Evolutionary conservation across 1,140 invertebrate genomes (phyloP).

Genomic region (Drosophila funebris): DNA sequence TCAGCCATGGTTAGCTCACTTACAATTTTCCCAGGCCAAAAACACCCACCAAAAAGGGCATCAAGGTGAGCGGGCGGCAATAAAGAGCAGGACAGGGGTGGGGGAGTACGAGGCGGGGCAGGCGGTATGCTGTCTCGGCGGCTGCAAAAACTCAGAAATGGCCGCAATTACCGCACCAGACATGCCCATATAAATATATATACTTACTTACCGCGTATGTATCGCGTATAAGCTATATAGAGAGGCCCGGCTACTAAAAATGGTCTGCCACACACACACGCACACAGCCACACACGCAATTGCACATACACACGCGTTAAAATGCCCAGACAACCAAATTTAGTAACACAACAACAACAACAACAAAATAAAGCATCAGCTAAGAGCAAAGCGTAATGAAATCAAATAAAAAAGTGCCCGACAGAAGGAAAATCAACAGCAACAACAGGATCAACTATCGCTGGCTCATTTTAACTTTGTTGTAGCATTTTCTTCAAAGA

Average conservation of each 20-base stretch:
- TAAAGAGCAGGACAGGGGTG: background rate
- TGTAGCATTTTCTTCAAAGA: constrained; percentile 69
- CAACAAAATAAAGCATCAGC: constrained; percentile 10
- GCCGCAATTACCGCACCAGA: constrained; percentile 43
- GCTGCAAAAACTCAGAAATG: constrained; percentile 35
- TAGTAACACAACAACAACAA: constrained; percentile 62
- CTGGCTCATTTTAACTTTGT: no score
- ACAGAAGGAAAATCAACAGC: constrained; percentile 17
- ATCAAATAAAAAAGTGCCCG: constrained; percentile 71
- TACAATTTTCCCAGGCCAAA: constrained; percentile 20
- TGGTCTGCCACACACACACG: constrained; percentile 60
- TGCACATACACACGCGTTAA: constrained; percentile 38
- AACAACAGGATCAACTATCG: background rate
- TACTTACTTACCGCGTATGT: constrained; percentile 16
- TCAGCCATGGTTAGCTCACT: background rate
- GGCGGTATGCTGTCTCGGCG: constrained; percentile 17
- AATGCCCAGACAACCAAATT: constrained; percentile 81
- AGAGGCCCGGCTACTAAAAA: constrained; percentile 74
- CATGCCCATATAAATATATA: constrained; percentile 37
- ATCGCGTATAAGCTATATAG: constrained; percentile 50
- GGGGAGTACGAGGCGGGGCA: background rate
- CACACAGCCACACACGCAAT: constrained; percentile 9
- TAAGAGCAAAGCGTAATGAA: constrained; percentile 66
- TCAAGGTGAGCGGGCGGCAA: background rate
- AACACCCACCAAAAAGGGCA: constrained; percentile 49